Evolutionary conservation across 1,140 invertebrate genomes (phyloP).

Genomic region (Copidosoma floridanum): DNA sequence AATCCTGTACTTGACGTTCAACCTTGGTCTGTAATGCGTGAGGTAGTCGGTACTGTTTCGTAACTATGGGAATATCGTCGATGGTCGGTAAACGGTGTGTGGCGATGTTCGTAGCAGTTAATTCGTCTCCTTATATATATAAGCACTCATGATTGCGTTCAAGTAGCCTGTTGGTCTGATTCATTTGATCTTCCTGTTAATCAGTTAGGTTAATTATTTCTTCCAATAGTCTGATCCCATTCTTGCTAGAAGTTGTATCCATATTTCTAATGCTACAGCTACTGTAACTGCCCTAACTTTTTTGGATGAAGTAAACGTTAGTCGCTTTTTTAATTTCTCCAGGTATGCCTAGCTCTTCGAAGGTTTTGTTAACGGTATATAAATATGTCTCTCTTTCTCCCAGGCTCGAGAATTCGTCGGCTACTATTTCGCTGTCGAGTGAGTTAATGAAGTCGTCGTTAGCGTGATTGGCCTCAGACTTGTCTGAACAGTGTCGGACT

Average conservation of each 20-base stretch:
- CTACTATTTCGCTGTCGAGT: not conserved
- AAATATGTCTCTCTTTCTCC: not conserved
- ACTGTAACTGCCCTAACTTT: not conserved
- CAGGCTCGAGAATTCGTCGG: not conserved
- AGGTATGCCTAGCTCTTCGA: not conserved
- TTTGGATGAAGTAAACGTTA: not conserved
- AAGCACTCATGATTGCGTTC: too few species aligned
- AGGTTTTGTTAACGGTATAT: not conserved
- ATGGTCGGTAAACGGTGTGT: constrained; percentile 30
- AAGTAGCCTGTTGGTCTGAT: too few species aligned
- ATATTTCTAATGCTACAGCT: not conserved
- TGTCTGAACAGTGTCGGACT: not conserved
- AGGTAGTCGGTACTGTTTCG: constrained; percentile 33
- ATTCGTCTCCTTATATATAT: constrained; percentile 10
- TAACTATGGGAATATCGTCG: constrained; percentile 29
- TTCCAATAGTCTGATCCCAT: not conserved
- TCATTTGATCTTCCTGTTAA: too few species aligned
- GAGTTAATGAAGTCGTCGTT: not conserved
- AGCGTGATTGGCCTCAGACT: not conserved
- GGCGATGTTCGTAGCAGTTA: constrained; percentile 26
- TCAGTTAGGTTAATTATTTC: not conserved
- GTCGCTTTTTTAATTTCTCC: not conserved
- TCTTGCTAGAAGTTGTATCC: not conserved
- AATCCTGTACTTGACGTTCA: constrained; percentile 30
- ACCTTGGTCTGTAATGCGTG: constrained; percentile 32